These are phyloP conservation scores for Caenorhabditis sp. DNA, from an alignment of 2,888 invertebrate genomes.

Conservation along the genomic window DNA sequence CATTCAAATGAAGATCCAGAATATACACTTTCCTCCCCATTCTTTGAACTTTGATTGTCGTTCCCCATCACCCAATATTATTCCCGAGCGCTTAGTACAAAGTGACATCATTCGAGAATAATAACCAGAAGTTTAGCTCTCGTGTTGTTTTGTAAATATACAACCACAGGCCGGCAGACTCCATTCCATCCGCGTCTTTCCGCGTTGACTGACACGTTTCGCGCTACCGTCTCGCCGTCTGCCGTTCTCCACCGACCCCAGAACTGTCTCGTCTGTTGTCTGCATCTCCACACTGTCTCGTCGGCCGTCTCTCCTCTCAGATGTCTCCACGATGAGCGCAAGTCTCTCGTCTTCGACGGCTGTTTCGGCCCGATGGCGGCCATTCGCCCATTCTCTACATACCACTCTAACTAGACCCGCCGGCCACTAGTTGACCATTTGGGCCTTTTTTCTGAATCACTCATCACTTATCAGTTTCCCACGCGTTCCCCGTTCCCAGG, in stretches of 20 bases:
- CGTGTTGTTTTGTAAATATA: no score
- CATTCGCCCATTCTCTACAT: conserved; percentile 57
- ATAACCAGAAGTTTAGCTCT: no score
- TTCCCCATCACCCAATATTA: no score
- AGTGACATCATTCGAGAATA: no score
- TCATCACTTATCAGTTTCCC: conserved; percentile 18
- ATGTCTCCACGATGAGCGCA: conserved; percentile 44
- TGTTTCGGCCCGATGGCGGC: conserved; percentile 57
- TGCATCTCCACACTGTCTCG: conserved; percentile 41
- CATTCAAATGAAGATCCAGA: conserved; percentile 9
- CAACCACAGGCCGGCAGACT: no score
- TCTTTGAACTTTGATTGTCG: neutral
- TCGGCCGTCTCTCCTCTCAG: conserved; percentile 17
- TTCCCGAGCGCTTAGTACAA: no score
- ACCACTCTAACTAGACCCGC: conserved; percentile 40
- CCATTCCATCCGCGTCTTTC: neutral
- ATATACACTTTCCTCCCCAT: neutral
- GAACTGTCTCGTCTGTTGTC: conserved; percentile 15
- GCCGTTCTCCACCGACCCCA: neutral
- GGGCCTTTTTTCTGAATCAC: conserved; percentile 14
- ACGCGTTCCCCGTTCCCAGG: conserved; percentile 1
- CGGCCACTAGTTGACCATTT: conserved; percentile 38
- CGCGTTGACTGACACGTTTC: conserved; percentile 20
- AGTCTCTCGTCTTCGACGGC: conserved; percentile 37
- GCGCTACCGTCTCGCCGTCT: neutral